Percentiles rank a stretch among this genome's conserved stretches.
Evolutionary conservation across 2,888 invertebrate genomes (phyloP).

Genomic region (Gonocerus acuteangulatus): DNA sequence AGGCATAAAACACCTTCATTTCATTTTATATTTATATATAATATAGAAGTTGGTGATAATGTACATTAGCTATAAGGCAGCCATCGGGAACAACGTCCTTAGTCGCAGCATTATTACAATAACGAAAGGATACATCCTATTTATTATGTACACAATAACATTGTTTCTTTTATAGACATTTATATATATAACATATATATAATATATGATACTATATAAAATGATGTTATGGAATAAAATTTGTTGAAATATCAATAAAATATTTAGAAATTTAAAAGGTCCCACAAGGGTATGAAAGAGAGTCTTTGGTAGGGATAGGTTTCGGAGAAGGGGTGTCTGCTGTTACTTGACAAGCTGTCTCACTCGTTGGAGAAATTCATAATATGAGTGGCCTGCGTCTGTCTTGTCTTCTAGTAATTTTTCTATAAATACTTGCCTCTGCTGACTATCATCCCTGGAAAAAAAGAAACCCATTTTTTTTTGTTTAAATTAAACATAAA

Average conservation of each 20-base stretch:
- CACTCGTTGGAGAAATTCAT: constrained; percentile 95
- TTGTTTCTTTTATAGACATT: constrained; percentile 13
- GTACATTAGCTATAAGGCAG: constrained; percentile 16
- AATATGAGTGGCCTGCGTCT: constrained; percentile 90
- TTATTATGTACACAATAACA: constrained; percentile 18
- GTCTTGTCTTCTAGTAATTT: constrained; percentile 88
- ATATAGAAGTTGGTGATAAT: not conserved
- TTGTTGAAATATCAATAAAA: constrained; percentile 18
- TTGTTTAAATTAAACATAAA: constrained; percentile 10
- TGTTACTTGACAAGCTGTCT: constrained; percentile 78
- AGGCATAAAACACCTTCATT: constrained; percentile 1
- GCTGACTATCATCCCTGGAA: constrained; percentile 84
- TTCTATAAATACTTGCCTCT: constrained; percentile 73
- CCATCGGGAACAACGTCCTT: not conserved
- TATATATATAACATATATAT: constrained; percentile 17
- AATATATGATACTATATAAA: constrained; percentile 24
- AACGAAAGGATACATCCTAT: not conserved
- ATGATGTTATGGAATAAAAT: constrained; percentile 23
- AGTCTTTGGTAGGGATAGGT: constrained; percentile 11
- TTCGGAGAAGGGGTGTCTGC: not conserved
- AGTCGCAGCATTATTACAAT: constrained; percentile 6
- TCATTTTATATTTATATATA: not conserved
- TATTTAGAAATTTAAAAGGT: constrained; percentile 10
- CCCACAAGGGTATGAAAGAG: not conserved
- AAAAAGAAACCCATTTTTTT: constrained; percentile 34